phyloP scores from a whole-genome alignment of 2,113 vertebrate species.

The Hippoglossus stenolepis region DNA sequence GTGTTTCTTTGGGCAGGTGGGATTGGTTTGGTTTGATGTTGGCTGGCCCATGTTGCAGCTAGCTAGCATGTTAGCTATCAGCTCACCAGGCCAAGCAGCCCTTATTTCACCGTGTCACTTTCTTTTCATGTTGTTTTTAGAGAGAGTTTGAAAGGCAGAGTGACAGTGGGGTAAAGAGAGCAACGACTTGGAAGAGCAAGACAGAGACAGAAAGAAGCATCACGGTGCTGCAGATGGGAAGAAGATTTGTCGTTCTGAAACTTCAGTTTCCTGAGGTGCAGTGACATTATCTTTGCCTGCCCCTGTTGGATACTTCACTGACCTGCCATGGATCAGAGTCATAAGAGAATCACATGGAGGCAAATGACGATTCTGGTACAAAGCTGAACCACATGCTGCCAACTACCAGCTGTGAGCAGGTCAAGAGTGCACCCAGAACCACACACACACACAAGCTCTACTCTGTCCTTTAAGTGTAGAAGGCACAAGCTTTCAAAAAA shows the following conservation, averaged over 20 bases:
- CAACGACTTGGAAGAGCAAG: neutral
- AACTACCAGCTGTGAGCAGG: neutral
- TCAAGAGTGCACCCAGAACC: neutral
- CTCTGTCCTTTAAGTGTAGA: too few species aligned
- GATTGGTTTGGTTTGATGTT: too few species aligned
- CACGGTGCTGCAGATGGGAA: neutral
- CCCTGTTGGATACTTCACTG: slow-evolving; percentile 15
- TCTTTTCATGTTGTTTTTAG: neutral
- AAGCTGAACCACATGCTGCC: neutral
- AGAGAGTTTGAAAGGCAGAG: neutral
- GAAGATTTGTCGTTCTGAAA: neutral
- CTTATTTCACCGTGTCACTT: neutral
- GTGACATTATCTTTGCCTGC: neutral
- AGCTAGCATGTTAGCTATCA: too few species aligned
- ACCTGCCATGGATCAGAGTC: neutral
- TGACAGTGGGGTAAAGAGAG: neutral
- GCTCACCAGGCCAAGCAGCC: neutral
- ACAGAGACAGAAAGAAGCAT: neutral
- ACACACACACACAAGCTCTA: neutral
- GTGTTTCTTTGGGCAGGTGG: too few species aligned
- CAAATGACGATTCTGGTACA: neutral
- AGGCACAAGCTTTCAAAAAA: neutral
- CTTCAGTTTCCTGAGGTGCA: neutral
- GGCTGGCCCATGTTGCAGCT: too few species aligned
- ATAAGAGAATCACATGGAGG: neutral